These are phyloP conservation scores for Gadus macrocephalus DNA, from an alignment of 2,113 vertebrate genomes.

Conservation along the genomic window DNA sequence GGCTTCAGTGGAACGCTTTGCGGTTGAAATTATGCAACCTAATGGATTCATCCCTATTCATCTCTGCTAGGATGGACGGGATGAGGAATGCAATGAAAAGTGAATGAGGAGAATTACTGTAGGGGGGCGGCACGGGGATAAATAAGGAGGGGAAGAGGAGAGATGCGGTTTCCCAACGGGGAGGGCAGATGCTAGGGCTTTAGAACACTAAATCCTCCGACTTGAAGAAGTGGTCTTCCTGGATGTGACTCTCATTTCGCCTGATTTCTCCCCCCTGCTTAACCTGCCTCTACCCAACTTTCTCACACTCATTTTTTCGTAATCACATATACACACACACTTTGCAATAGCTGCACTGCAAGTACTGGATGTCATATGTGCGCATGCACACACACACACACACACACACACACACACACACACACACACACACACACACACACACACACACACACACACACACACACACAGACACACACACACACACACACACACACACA, in stretches of 20 bases:
- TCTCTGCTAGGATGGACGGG: constrained; percentile 37
- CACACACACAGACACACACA: constrained; percentile 12
- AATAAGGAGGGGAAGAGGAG: constrained; percentile 35
- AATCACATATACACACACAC: constrained; percentile 17
- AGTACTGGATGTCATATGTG: too few species aligned
- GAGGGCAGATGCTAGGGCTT: constrained; percentile 53
- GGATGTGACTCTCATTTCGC: constrained; percentile 9
- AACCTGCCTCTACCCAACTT: not conserved
- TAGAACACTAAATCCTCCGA: constrained; percentile 50
- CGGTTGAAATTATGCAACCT: constrained; percentile 59
- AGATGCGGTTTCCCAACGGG: constrained; percentile 52
- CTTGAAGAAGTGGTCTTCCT: constrained; percentile 35
- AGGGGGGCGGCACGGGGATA: constrained; percentile 32
- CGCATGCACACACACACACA: too few species aligned
- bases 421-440: not conserved
- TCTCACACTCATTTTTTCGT: not conserved
- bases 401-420: too few species aligned
- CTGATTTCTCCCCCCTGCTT: not conserved
- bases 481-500: constrained; percentile 14
- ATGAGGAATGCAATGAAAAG: constrained; percentile 39
- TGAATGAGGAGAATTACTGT: constrained; percentile 51
- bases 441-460: constrained; percentile 16
- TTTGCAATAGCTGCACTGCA: not conserved
- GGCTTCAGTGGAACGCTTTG: constrained; percentile 46
- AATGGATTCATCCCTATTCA: constrained; percentile 59